Evolutionary conservation across 2,113 vertebrate species (phyloP), one percentile per base, ranked within the genome.

Genomic region (Corydoras sp.): DNA sequence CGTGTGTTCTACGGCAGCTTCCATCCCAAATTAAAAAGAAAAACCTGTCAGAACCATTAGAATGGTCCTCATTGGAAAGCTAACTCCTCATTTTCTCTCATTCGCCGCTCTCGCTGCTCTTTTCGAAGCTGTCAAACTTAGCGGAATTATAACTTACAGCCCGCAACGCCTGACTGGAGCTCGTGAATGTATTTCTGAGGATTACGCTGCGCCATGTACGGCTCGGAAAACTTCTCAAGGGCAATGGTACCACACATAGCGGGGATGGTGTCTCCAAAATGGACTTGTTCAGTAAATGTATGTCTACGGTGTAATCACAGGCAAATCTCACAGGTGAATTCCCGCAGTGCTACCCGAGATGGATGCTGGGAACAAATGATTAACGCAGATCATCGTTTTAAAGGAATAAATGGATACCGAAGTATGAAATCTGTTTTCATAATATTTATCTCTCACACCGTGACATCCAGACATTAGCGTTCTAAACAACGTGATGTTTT

Each of bases 21-120:
- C 53, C 76, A 60, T 29, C 32, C 61, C 58, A 76, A 79, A 76
- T 76, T 71, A 79, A 66, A 72, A 66, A 76, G 70, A 76, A 76
- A 69, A 76, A 73, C 74, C 66, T 73, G 66, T 71, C 74, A 62
- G 65, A 72, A 79, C 61, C 73, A 65, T 68, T 18, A 54, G 65
- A 50, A 74, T 69, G 65, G 58, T 69, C 76, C 75, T 70, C 69
- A 73, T 68, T 70, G 62, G 31, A 62, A 65, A 76, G 55, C 58
- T 49, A 66, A 74, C 65, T 68, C 58, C 31, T 15, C 18, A 62
- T 68, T 56, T 68, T 74, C 72, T 62, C 72, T 62, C 58, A 67
- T 49, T 74, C 49, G 15, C 31, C 9, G 9, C 69, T 55, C 61
- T 24, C 43, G 8, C 50, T 32, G 18, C 31, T 69, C 32, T 59